Conservation (phyloP, 2,888 invertebrate species). For the Pogonocherus hispidulus region DNA sequence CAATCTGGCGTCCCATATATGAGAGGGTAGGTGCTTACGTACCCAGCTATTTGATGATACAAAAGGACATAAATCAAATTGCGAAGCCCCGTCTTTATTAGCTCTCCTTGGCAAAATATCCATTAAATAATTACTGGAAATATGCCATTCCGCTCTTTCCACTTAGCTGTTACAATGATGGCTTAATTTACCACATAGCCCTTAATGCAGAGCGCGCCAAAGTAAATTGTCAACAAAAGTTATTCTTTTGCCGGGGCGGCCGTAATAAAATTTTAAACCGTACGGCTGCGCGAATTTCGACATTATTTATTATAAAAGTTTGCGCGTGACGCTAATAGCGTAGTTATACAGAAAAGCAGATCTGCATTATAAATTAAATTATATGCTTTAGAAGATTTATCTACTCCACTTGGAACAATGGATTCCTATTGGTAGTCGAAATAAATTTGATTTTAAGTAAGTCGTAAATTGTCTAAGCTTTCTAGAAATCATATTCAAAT, state of each 20-base stretch:
- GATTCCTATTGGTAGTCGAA: background rate
- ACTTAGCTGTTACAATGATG: conserved; percentile 35
- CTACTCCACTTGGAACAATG: background rate
- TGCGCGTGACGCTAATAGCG: background rate
- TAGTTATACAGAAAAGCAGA: background rate
- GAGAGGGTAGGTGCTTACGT: conserved; percentile 23
- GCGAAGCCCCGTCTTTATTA: conserved; percentile 46
- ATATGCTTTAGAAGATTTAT: background rate
- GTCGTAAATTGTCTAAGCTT: background rate
- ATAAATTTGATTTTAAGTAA: background rate
- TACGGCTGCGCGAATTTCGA: conserved; percentile 7
- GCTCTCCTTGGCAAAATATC: conserved; percentile 48
- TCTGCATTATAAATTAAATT: conserved; percentile 9
- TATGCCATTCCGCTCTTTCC: conserved; percentile 38
- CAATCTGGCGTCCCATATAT: conserved; percentile 13
- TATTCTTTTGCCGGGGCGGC: conserved; percentile 24
- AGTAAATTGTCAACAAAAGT: conserved; percentile 42
- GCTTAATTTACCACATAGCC: conserved; percentile 37
- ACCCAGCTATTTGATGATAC: conserved; percentile 41
- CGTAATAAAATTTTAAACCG: conserved; percentile 23
- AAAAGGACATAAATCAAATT: conserved; percentile 50
- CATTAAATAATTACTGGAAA: conserved; percentile 50
- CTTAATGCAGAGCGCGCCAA: conserved; percentile 31
- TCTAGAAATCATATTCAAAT: background rate
- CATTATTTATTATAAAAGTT: conserved; percentile 11